Percentiles rank a stretch among this genome's conserved stretches.
Evolutionary conservation across 2,797 vertebrate species (phyloP).

Genomic region (Aphelocoma californica): DNA sequence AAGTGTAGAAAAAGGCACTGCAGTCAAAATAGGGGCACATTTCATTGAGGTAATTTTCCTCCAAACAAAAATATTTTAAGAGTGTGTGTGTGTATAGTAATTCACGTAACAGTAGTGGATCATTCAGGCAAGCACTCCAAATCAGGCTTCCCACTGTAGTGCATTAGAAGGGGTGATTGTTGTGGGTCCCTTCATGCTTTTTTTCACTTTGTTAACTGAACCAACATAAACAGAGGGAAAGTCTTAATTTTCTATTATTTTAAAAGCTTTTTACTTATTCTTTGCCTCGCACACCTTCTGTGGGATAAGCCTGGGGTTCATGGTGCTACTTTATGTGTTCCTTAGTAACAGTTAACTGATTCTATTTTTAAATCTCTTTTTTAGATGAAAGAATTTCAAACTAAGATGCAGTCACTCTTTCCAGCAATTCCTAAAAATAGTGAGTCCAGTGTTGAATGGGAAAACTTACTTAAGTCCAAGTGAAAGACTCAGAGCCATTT

Average conservation of each 20-base stretch:
- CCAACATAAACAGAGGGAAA: neutral
- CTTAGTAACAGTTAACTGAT: neutral
- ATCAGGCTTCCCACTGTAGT: neutral
- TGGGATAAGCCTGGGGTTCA: neutral
- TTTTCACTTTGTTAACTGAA: neutral
- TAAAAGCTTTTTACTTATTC: neutral
- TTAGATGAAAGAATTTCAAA: constrained; percentile 86
- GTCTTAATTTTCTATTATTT: neutral
- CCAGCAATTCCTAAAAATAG: constrained; percentile 83
- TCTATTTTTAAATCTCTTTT: constrained; percentile 38
- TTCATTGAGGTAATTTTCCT: neutral
- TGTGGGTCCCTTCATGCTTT: neutral
- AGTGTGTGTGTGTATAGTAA: neutral
- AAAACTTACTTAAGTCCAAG: constrained; percentile 81
- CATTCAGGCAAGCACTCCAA: neutral
- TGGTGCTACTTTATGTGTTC: neutral
- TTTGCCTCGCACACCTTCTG: neutral
- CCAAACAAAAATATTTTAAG: neutral
- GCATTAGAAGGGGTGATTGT: neutral
- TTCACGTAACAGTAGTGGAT: neutral
- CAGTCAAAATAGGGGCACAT: neutral
- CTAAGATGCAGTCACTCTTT: constrained; percentile 88
- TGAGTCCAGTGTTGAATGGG: constrained; percentile 75
- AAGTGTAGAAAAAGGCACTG: neutral
- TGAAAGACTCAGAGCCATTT: constrained; percentile 46